These are phyloP conservation scores for Takifugu flavidus DNA, from an alignment of 2,113 vertebrate genomes.

Conservation along the genomic window DNA sequence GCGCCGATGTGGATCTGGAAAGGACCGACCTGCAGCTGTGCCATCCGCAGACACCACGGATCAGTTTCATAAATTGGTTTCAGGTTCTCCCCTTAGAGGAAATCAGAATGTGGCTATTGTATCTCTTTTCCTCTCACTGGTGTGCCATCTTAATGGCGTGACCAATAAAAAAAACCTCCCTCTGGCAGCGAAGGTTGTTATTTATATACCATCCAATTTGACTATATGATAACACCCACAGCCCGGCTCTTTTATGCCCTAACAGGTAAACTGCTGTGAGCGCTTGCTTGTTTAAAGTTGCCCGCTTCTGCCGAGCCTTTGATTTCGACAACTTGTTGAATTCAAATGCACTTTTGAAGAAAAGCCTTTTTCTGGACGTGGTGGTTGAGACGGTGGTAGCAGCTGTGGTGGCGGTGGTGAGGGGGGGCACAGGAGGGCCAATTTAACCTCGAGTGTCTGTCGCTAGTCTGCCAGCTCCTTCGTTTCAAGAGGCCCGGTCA, in stretches of 20 bases:
- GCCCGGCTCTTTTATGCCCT: constrained; percentile 79
- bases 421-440: constrained; percentile 87
- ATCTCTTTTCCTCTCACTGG: constrained; percentile 10
- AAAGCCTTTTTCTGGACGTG: constrained; percentile 67
- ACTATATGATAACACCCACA: constrained; percentile 68
- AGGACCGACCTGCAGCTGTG: constrained; percentile 46
- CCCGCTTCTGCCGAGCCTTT: constrained; percentile 83
- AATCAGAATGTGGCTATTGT: constrained; percentile 38
- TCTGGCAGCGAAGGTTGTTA: constrained; percentile 44
- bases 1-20: constrained; percentile 56
- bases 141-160: constrained; percentile 42
- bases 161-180: constrained; percentile 31
- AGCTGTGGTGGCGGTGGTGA: constrained; percentile 43
- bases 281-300: constrained; percentile 93
- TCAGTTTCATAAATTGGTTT: constrained; percentile 57
- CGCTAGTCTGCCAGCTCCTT: constrained; percentile 85
- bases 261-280: constrained; percentile 94
- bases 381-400: constrained; percentile 28
- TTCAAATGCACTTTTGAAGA: constrained; percentile 95
- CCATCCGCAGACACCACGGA: constrained; percentile 49
- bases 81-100: constrained; percentile 46
- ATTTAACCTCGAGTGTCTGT: constrained; percentile 98
- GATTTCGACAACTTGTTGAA: constrained; percentile 93
- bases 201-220: constrained; percentile 54
- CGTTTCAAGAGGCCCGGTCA: constrained; percentile 96